Evolutionary conservation across 2,797 vertebrate genomes (phyloP), one percentile per base, ranked within the genome.

Genomic region (Enteromius radiatus): DNA sequence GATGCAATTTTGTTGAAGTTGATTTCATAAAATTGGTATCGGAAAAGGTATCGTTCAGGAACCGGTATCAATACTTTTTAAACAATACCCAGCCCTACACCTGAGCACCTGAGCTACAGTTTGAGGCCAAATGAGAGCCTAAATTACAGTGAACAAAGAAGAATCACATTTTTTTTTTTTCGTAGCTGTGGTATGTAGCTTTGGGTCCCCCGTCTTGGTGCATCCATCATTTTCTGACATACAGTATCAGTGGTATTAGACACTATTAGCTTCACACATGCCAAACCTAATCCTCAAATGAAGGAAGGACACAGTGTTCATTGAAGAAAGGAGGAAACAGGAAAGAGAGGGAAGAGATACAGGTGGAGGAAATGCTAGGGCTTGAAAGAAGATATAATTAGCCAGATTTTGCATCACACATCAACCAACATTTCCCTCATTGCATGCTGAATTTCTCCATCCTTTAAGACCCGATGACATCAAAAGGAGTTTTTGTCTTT

Each of bases 261-360:
- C 90, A 92, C 90, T 93, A 93, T 92, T 93, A 92, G 91, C 93
- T 94, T 91, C 91, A 94, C 90, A 92, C 92, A 92, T 93, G 90
- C 90, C 90, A 86, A 85, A 85, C 83, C 89, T 91, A 91, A 89
- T 83, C 83, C 90, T 74, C 59, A 78, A 88, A 83, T 54, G 43
- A 81, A 84, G 80, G 81, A 83, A 84, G 80, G 81, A 83, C 73
- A 67, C 73, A 69, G 64, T 78, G 78, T 81, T 63, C 17, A 52
- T 36, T 67, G 41, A 33, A 76, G 68, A 65, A 63, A 84, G 19
- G 80, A 84, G 86, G 76, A 90, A 88, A 89, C 26, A 75, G 61
- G 36, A 69, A 78, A 45, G 21, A 52, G 83, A 15, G 87, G 87
- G 86, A 88, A 85, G 89, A 89, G 89, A 90, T 92, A 93, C 88